phyloP scores from a whole-genome alignment of 2,888 invertebrate genomes.

The Trissolcus brochymenae region DNA sequence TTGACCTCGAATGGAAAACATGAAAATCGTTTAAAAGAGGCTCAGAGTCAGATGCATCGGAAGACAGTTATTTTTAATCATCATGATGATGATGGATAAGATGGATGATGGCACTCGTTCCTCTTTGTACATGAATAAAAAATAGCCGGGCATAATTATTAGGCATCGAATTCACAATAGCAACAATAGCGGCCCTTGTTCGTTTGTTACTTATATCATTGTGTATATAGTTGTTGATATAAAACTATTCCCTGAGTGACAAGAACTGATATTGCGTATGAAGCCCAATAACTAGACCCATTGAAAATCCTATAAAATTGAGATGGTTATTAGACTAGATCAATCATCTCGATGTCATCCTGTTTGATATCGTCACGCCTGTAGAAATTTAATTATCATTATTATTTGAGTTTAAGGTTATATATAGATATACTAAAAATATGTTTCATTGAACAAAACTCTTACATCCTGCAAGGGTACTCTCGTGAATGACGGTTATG shows the following conservation, averaged over 20 bases:
- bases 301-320: constrained; percentile 56
- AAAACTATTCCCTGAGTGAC: constrained; percentile 69
- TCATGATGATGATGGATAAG: constrained; percentile 27
- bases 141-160: constrained; percentile 68
- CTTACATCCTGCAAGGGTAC: constrained; percentile 66
- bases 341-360: constrained; percentile 71
- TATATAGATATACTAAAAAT: background rate
- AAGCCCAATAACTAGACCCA: constrained; percentile 67
- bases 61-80: constrained; percentile 4
- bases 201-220: too few species aligned
- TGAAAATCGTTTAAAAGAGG: constrained; percentile 22
- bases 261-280: constrained; percentile 59
- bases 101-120: constrained; percentile 59
- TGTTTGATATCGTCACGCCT: constrained; percentile 70
- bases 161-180: constrained; percentile 58
- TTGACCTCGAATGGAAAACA: background rate
- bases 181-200: too few species aligned
- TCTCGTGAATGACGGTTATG: constrained; percentile 62
- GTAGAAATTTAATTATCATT: background rate
- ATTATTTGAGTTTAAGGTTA: background rate
- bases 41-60: too few species aligned
- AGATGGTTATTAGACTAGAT: constrained; percentile 69
- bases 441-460: background rate
- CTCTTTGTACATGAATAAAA: constrained; percentile 60
- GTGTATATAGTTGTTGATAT: constrained; percentile 55